Base-by-base conservation (phyloP, 2,113 vertebrate genomes). In the Hyperopisus bebe region DNA sequence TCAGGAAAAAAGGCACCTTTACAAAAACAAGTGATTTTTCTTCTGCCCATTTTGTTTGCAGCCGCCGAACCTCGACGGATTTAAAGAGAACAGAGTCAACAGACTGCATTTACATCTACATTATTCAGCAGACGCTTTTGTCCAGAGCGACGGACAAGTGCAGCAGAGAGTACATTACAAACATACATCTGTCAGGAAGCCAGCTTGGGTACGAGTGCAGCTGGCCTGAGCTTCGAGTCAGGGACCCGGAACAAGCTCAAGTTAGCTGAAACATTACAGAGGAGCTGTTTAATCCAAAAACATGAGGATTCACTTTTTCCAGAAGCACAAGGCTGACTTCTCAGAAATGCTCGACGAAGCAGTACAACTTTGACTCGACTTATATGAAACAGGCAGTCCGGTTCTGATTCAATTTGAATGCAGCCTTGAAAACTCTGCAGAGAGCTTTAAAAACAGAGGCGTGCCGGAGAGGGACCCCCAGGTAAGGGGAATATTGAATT, bases 401-500 rank as follows among this genome's bases (percentile, higher is more conserved):
- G 94, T 93, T 94, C 91, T 92, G 88, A 94, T 95, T 93, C 93
- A 95, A 95, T 96, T 92, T 93, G 90, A 94, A 93, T 86, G 93
- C 93, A 89, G 92, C 92, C 94, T 94, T 92, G 95, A 93, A 88
- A 94, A 89, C 92, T 90, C 77, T 11, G 95, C 95, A 96, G 96
- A 95, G 94, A 94, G 91, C 95, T 96, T 95, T 92, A 94, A 94
- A 47, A 92, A 93, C 94, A 94, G 92, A 89, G 31, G 31, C 82
- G 90, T 92, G 92, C 92, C 93, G 93, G 94, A 91, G 90, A 90
- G 93, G 92, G 92, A 91, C 93, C 95, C 92, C 93, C 92, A 91
- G 94, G 95, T 95, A 94, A 92, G 93, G 91, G 88, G 91, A 93
- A 94, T 94, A 95, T 95, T 95, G 92, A 91, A 94, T 93, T 93